Evolutionary conservation across 2,113 vertebrate genomes (phyloP).

Genomic region (Glareola pratincola): DNA sequence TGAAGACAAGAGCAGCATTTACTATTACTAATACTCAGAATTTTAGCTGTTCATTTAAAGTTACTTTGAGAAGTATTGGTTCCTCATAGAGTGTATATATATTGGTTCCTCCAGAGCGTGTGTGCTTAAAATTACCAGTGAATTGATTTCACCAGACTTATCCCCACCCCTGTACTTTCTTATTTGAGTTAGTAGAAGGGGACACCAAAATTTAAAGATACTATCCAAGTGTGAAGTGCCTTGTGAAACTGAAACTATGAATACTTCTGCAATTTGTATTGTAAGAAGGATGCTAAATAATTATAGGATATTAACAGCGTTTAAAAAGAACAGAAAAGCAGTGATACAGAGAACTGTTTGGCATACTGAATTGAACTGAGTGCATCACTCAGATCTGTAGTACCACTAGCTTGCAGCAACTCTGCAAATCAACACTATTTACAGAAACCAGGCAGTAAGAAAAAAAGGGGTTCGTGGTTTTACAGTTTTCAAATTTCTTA

Average conservation of each 20-base stretch:
- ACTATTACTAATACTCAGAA: background rate
- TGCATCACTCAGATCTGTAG: background rate
- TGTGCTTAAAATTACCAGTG: background rate
- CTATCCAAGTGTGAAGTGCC: background rate
- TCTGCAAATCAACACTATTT: background rate
- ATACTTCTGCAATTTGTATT: background rate
- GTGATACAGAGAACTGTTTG: background rate
- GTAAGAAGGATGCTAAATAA: background rate
- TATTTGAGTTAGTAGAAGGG: background rate
- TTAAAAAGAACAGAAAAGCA: background rate
- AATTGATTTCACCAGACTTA: background rate
- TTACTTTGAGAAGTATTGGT: background rate
- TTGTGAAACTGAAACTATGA: background rate
- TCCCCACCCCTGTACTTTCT: background rate
- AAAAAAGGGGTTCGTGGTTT: background rate
- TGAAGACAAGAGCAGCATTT: conserved; percentile 1
- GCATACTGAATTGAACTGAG: background rate
- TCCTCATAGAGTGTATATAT: background rate
- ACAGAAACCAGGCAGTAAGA: background rate
- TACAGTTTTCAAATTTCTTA: background rate
- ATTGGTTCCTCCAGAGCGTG: background rate
- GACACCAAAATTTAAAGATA: background rate
- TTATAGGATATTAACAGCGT: background rate
- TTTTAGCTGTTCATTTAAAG: conserved; percentile 1
- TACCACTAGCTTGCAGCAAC: background rate